Percentiles rank a stretch among this genome's conserved stretches.
Evolutionary conservation across 35 echinoderm and acorn worm species (phyloP).

Genomic region (Chiridota heheva): DNA sequence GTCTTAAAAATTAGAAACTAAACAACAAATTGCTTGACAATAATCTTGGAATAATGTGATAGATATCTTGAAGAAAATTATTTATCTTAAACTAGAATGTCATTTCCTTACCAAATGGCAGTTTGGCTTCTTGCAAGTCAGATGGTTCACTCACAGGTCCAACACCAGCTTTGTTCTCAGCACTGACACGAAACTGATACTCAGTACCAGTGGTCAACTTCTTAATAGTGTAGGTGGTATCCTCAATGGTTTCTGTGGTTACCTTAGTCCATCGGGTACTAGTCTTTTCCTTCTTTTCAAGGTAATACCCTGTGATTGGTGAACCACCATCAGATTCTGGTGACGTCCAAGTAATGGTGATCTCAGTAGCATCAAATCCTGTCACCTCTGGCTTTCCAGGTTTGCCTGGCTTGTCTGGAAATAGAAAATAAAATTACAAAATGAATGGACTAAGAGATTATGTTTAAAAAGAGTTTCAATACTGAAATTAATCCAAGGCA

Average conservation of each 20-base stretch:
- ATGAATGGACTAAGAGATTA: background rate
- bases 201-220: conserved; percentile 56
- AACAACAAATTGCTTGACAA: too few species aligned
- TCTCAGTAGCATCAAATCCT: conserved; percentile 44
- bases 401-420: conserved; percentile 65
- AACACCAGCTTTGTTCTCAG: conserved; percentile 80
- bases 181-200: conserved; percentile 60
- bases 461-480: too few species aligned
- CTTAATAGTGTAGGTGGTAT: conserved; percentile 69
- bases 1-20: too few species aligned
- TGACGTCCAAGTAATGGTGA: conserved; percentile 75
- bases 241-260: conserved; percentile 61
- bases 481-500: too few species aligned
- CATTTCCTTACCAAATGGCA: conserved; percentile 57
- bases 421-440: conserved; percentile 4
- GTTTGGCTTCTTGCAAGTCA: conserved; percentile 58
- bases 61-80: too few species aligned
- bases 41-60: too few species aligned
- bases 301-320: conserved; percentile 67
- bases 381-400: conserved; percentile 55
- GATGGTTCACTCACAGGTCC: conserved; percentile 71
- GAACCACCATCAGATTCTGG: conserved; percentile 72
- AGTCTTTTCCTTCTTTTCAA: conserved; percentile 75
- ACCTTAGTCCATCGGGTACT: conserved; percentile 72
- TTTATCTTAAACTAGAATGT: conserved; percentile 29